Evolutionary conservation across 2,888 invertebrate species (phyloP).

Genomic region (Minunthozetes semirufus): DNA sequence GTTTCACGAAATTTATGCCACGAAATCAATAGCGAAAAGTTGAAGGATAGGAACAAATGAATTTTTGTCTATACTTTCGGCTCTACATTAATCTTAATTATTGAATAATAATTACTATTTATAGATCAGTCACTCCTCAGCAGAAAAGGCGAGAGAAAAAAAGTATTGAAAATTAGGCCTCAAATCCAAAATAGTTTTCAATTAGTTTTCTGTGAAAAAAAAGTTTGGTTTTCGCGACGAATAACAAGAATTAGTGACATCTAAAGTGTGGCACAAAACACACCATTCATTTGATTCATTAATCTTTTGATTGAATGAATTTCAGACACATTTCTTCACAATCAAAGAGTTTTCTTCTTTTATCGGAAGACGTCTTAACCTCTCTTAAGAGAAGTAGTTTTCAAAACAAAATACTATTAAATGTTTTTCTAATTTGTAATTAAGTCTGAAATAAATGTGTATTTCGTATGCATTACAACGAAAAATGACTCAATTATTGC

Average conservation of each 20-base stretch:
- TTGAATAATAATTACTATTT: neutral
- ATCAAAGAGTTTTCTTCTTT: neutral
- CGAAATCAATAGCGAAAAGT: neutral
- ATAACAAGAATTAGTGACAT: conserved; percentile 1
- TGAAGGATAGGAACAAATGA: too few species aligned
- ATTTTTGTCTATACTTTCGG: neutral
- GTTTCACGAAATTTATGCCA: neutral
- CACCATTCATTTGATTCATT: neutral
- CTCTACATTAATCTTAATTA: conserved; percentile 1
- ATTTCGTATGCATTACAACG: too few species aligned
- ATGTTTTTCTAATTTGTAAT: too few species aligned
- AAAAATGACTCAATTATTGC: too few species aligned
- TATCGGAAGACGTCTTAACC: too few species aligned
- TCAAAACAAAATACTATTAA: too few species aligned
- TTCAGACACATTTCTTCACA: neutral
- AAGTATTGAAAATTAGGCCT: neutral
- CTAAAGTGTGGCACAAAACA: neutral
- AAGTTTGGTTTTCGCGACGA: neutral
- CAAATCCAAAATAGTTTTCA: conserved; percentile 1
- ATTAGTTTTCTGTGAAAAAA: neutral
- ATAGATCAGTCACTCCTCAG: neutral
- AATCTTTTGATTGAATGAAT: neutral
- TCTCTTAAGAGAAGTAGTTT: too few species aligned
- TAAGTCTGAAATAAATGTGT: too few species aligned
- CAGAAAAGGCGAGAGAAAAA: neutral